phyloP scores from a whole-genome alignment of 2,797 vertebrate species.

The Alca torda region DNA sequence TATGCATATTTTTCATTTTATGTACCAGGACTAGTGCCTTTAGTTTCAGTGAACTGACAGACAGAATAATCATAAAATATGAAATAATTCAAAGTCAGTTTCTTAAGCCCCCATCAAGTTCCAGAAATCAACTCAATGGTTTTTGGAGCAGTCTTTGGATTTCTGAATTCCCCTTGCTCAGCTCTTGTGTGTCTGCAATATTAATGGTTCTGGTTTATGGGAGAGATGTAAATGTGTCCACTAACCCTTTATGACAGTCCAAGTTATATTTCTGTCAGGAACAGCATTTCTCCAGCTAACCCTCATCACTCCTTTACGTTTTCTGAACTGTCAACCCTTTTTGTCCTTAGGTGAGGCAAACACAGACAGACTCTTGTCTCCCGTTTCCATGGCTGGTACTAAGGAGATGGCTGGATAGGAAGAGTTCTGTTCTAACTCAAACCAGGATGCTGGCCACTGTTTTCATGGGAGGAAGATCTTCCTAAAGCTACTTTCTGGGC shows the following conservation, averaged over 20 bases:
- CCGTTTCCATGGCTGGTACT: neutral
- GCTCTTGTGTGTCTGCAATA: neutral
- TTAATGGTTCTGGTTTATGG: neutral
- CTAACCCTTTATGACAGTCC: neutral
- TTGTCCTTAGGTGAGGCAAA: neutral
- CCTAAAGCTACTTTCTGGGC: neutral
- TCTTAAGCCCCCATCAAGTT: neutral
- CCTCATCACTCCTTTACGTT: neutral
- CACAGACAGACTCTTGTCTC: neutral
- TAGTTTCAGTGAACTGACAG: neutral
- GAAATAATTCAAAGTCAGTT: neutral
- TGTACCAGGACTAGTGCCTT: neutral
- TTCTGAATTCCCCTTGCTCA: neutral
- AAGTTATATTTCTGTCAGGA: neutral
- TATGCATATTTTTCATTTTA: neutral
- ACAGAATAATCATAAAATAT: neutral
- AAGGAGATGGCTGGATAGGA: neutral
- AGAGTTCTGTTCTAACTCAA: no score
- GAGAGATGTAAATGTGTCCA: neutral
- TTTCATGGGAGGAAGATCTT: neutral
- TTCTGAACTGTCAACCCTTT: neutral
- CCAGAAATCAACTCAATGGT: neutral
- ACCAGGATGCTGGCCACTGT: no score
- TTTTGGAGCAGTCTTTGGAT: neutral
- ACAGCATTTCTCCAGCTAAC: neutral